phyloP scores from a whole-genome alignment of 2,888 invertebrate genomes.

The Acanthopleura granulata region DNA sequence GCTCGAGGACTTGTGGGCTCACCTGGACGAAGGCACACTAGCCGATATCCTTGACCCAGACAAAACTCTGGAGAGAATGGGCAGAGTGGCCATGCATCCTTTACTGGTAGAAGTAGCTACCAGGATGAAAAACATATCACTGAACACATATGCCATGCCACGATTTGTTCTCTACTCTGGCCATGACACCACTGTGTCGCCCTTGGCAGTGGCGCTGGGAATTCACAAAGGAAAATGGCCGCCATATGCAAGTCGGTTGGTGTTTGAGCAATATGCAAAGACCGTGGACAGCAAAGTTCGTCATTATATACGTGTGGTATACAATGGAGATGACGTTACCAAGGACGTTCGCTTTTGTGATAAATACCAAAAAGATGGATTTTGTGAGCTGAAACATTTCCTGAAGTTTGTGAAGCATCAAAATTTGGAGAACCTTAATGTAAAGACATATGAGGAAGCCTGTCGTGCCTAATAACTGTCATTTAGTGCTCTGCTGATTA shows the following conservation, averaged over 20 bases:
- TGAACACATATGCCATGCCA: slow-evolving; percentile 48
- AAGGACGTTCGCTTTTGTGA: slow-evolving; percentile 84
- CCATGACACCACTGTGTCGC: slow-evolving; percentile 91
- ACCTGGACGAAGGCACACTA: slow-evolving; percentile 39
- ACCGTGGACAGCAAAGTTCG: slow-evolving; percentile 21
- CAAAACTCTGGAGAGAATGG: slow-evolving; percentile 70
- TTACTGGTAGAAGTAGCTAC: slow-evolving; percentile 82
- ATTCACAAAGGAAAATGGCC: slow-evolving; percentile 76
- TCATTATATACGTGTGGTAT: slow-evolving; percentile 82
- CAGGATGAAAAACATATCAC: slow-evolving; percentile 35
- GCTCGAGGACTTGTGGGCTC: slow-evolving; percentile 45
- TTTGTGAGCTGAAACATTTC: slow-evolving; percentile 90
- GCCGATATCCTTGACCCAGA: slow-evolving; percentile 24
- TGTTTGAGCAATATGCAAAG: slow-evolving; percentile 86
- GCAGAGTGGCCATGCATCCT: slow-evolving; percentile 84
- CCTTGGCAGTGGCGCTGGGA: slow-evolving; percentile 85
- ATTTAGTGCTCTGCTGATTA: not conserved
- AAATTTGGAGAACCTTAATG: slow-evolving; percentile 80
- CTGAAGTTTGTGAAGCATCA: slow-evolving; percentile 89
- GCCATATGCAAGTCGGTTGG: slow-evolving; percentile 87
- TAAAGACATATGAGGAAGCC: slow-evolving; percentile 20
- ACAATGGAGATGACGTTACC: slow-evolving; percentile 90
- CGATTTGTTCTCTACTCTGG: slow-evolving; percentile 85
- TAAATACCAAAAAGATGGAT: slow-evolving; percentile 43
- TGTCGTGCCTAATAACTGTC: not conserved